phyloP scores from a whole-genome alignment of 2,797 vertebrate genomes.

The Tokudaia muenninki region DNA sequence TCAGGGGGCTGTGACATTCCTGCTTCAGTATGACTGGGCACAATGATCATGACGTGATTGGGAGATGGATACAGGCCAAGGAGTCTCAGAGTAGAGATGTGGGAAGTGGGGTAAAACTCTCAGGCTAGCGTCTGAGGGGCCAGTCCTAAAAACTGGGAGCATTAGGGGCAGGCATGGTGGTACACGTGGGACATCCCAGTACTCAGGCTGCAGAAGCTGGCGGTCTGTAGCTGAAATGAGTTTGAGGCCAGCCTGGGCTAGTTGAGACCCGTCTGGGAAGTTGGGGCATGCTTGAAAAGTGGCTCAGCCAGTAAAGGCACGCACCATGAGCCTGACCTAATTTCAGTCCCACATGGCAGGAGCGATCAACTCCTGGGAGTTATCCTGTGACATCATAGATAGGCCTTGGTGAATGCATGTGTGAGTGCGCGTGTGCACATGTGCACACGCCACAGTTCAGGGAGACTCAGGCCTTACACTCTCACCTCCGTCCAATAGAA shows the following conservation, averaged over 20 bases:
- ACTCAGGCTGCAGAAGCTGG: not conserved
- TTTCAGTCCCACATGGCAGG: not conserved
- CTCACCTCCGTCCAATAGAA: slow-evolving; percentile 77
- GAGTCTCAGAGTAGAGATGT: not conserved
- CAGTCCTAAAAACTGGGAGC: too few relatives aligned
- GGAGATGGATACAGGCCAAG: not conserved
- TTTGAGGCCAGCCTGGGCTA: not conserved
- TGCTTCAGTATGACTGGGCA: not conserved
- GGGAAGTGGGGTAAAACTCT: not conserved
- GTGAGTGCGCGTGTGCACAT: not conserved
- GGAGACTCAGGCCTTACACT: not conserved
- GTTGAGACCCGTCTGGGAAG: not conserved
- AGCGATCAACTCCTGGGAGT: not conserved
- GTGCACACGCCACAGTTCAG: not conserved
- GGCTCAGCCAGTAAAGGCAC: not conserved
- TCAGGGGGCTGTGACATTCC: not conserved
- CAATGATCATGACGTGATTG: accelerated
- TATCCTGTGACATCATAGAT: not conserved
- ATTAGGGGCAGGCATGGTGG: not conserved
- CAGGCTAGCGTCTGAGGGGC: not conserved
- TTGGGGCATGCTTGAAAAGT: not conserved
- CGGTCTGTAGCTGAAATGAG: not conserved
- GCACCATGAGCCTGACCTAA: too few relatives aligned
- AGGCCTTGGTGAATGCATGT: not conserved
- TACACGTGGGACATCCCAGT: accelerated